Percentiles rank a stretch among this genome's conserved stretches.
These are phyloP conservation scores for Phycodurus eques DNA, from an alignment of 2,113 vertebrate species.

Conservation along the genomic window DNA sequence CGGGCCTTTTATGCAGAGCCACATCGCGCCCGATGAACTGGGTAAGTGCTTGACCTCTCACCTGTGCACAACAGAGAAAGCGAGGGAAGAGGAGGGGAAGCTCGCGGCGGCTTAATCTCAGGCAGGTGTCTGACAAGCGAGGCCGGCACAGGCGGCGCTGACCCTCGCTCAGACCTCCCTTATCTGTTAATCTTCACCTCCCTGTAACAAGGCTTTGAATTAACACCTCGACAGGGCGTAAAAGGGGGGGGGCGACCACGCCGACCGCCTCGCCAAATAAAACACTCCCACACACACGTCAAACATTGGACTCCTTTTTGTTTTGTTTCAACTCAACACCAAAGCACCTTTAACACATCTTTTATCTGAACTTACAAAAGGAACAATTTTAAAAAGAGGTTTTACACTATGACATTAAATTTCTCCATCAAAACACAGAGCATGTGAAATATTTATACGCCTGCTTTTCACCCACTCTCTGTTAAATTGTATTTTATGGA, in stretches of 20 bases:
- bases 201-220: conserved; percentile 88
- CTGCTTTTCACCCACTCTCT: conserved; percentile 27
- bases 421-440: not conserved
- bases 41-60: conserved; percentile 96
- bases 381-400: too few species aligned
- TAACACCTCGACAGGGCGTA: conserved; percentile 87
- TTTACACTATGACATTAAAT: not conserved
- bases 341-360: not conserved
- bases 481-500: conserved; percentile 45
- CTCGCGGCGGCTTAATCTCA: conserved; percentile 89
- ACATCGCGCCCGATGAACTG: conserved; percentile 86
- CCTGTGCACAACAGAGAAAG: conserved; percentile 61
- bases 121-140: conserved; percentile 96
- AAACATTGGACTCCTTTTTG: not conserved
- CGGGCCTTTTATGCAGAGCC: conserved; percentile 87
- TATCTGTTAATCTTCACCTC: conserved; percentile 99
- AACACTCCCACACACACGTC: conserved; percentile 39
- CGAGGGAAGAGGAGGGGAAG: conserved; percentile 46
- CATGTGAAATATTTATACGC: conserved; percentile 66
- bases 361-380: not conserved
- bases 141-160: conserved; percentile 85
- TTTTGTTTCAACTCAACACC: not conserved
- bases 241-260: conserved; percentile 78
- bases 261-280: conserved; percentile 69
- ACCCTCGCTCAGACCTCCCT: conserved; percentile 90